Evolutionary conservation across 1,140 invertebrate genomes (phyloP), one percentile per base, ranked within the genome.

Genomic region (Ectropis grisescens): DNA sequence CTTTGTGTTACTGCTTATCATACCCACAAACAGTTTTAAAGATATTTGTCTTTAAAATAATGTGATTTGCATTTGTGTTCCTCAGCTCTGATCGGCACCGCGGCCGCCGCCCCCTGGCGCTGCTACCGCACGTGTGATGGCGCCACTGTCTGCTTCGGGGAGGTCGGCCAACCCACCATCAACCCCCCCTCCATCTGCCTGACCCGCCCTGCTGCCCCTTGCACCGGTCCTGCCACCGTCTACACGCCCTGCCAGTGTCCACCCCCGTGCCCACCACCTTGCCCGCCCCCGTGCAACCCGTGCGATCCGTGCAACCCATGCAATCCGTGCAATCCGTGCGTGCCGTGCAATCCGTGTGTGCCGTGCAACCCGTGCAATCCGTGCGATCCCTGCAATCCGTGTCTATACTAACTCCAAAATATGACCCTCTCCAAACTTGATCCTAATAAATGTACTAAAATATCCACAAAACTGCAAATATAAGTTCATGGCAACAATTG

Each of bases 41-140:
- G n/a, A n/a, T 8, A 12, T 2, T 15, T 16, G 19, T 28, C 6
- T 19, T 11, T 23, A n/a, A 13, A 36, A 9, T 22, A 12, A 14
- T 19, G 1, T 19, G 10, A 16, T 26, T 32, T 40, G 3, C 3
- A 4, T 19, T 4, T 19, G 16, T 19, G 3, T 19, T 4, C 3
- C 8, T 2, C 41, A 70, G 66, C 56, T 13, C 37, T 70, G 1
- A 35, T 67, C 39, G 45, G 47, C 25, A 50, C 34, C 10, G 47
- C 51, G 1, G 26, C 44, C 0, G 62, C 67, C 0, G 66, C 62
- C 1, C 66, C 66, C 0, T 70, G 66, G 66, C 41, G 62, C 2
- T 67, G 62, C 31, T 42, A 34, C 29, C 54, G 37, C 11, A 53
- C 50, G 1, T 33, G 44, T 4, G 55, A 61, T 9, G 62, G 67